A percentile compares a stretch with the other conserved stretches of the same genome.
These are phyloP conservation scores for Myodes glareolus DNA, from an alignment of 2,113 vertebrate species.

Conservation along the genomic window DNA sequence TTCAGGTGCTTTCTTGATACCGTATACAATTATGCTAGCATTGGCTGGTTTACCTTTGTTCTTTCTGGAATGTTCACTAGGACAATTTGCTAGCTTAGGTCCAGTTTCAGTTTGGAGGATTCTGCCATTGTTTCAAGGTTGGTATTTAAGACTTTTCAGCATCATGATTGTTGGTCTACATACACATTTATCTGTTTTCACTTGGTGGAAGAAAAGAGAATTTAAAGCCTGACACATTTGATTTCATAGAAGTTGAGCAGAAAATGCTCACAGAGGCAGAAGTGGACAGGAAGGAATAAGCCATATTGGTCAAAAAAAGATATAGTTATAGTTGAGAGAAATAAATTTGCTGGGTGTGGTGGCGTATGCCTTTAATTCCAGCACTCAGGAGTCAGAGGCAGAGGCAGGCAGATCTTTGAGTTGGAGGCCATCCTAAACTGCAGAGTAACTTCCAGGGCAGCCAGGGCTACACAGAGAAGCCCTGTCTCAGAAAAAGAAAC, in stretches of 20 bases:
- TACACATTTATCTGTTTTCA: background rate
- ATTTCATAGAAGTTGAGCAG: background rate
- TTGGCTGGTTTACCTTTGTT: constrained; percentile 94
- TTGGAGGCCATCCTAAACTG: background rate
- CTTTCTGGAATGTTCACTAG: constrained; percentile 95
- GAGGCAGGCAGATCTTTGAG: background rate
- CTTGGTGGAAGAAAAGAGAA: background rate
- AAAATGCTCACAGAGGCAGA: background rate
- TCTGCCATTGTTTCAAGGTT: constrained; percentile 94
- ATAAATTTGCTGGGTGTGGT: background rate
- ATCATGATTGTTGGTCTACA: background rate
- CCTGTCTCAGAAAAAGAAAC: background rate
- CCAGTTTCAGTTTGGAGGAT: constrained; percentile 93
- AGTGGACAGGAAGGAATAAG: background rate
- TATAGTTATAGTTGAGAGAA: background rate
- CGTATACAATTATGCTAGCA: constrained; percentile 93
- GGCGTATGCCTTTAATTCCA: background rate
- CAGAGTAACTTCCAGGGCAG: background rate
- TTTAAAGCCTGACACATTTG: background rate
- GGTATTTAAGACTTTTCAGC: constrained; percentile 65
- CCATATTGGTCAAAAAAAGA: background rate
- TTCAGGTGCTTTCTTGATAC: constrained; percentile 96
- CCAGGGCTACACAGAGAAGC: background rate
- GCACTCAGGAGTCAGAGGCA: background rate
- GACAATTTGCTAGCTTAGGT: constrained; percentile 96